Percentiles rank a stretch among this genome's conserved stretches.
These are phyloP conservation scores for Brachionus sp. DNA, from an alignment of 1,140 invertebrate species.

Conservation along the genomic window DNA sequence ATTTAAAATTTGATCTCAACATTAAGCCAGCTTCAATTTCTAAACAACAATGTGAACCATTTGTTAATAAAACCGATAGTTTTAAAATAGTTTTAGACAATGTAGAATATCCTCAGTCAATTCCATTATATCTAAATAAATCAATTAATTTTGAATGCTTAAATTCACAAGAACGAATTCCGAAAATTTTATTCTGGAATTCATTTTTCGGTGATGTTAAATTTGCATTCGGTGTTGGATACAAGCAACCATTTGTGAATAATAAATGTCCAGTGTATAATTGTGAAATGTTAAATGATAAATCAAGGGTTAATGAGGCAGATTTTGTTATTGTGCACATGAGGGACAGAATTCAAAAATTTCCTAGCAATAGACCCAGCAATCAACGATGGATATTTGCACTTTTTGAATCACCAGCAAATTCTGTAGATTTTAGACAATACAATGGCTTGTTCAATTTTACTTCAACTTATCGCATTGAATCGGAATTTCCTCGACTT, in stretches of 20 bases:
- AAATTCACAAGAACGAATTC: not conserved
- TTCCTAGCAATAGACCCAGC: not conserved
- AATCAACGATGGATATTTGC: constrained; percentile 43
- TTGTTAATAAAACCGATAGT: not conserved
- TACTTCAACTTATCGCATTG: not conserved
- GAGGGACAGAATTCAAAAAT: not conserved
- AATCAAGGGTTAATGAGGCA: not conserved
- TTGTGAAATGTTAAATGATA: not conserved
- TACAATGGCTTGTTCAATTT: constrained; percentile 27
- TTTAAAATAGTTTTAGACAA: not conserved
- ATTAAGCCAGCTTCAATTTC: too few relatives aligned
- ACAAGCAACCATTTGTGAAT: not conserved
- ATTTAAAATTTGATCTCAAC: too few relatives aligned
- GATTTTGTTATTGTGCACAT: constrained; percentile 28
- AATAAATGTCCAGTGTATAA: constrained; percentile 21
- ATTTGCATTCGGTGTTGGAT: not conserved
- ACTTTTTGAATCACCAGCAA: constrained; percentile 1
- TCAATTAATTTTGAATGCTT: constrained; percentile 31
- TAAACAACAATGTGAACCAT: not conserved
- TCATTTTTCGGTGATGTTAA: not conserved
- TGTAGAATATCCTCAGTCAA: not conserved
- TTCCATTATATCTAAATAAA: constrained; percentile 8
- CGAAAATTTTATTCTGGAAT: constrained; percentile 17
- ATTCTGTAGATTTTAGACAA: not conserved
- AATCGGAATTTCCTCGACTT: not conserved